Evolutionary conservation across 2,888 invertebrate genomes (phyloP).

Genomic region (Sarcophaga subvicina): DNA sequence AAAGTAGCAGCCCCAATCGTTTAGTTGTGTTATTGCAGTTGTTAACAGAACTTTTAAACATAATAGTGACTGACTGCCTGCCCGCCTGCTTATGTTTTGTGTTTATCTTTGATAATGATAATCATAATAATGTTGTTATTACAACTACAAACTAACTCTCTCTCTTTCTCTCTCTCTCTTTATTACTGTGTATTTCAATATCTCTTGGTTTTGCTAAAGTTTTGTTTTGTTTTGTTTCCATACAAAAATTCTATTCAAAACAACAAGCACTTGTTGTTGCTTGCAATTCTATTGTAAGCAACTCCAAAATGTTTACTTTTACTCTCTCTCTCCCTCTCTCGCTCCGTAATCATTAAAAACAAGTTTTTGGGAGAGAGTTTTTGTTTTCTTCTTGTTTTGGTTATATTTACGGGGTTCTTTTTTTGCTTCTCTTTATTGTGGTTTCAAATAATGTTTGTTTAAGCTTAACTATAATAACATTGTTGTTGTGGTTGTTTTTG

Average conservation of each 20-base stretch:
- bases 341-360: background rate
- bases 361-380: slow-evolving; percentile 34
- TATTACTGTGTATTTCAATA: slow-evolving; percentile 31
- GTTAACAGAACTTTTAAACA: slow-evolving; percentile 38
- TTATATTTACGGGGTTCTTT: no score
- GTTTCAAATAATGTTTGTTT: no score
- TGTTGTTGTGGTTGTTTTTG: background rate
- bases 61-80: background rate
- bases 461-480: no score
- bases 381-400: slow-evolving; percentile 11
- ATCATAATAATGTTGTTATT: no score
- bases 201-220: slow-evolving; percentile 42
- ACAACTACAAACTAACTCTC: no score
- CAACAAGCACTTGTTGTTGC: slow-evolving; percentile 36
- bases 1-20: slow-evolving; percentile 32
- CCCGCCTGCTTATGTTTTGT: slow-evolving; percentile 31
- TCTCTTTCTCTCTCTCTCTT: no score
- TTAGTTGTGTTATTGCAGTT: slow-evolving; percentile 10
- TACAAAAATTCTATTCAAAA: background rate
- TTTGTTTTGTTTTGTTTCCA: slow-evolving; percentile 16
- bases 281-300: background rate
- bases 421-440: no score
- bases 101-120: background rate
- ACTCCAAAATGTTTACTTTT: slow-evolving; percentile 35
- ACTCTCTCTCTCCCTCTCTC: background rate